Base-by-base conservation (phyloP, 2,113 vertebrate species). In the Coracopsis vasa region DNA sequence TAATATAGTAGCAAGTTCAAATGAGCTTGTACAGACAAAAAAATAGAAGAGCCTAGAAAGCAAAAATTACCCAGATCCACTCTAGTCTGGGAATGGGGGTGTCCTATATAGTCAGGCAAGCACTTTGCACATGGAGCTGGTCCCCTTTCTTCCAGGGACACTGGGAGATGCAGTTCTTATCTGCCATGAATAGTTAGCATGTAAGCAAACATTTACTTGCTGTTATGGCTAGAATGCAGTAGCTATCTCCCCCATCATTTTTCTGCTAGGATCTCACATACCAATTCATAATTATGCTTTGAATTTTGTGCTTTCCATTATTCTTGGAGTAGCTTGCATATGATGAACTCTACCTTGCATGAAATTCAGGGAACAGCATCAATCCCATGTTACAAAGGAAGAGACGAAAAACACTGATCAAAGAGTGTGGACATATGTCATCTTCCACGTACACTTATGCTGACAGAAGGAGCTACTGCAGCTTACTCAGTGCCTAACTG, bases 381-480 rank as follows among this genome's bases (percentile, higher is more conserved):
- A 80, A 53, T 7, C 10, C 29, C 6, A 1, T 17, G 28, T 62
- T 72, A 28, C 27, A 61, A 56, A 50, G 15, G 16, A 12, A 80
- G 19, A 85, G 71, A 14, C 41, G 81, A 53, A 73, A 18, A 16
- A 25, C 7, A 5, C 35, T 73, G 47, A 61, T 11, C 60, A 61
- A 58, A 42, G 6, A 0, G 0, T 6, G 24, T 0, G 4, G 28
- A 45, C 13, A 3, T 2, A 4, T 50, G 53, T 39, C 39, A 48
- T 42, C 31, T 78, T 83, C 66, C 71, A 77, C 16, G 20, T 35
- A 11, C 7, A 23, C 29, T 29, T 21, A 27, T 50, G 11, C 37
- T 53, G 60, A 31, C 28, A 78, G 70, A 82, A 51, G 60, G 42
- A 88, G n/a, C 17, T 86, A 25, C 60, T 37, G 74, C 48, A 65